Evolutionary conservation across 2,797 vertebrate genomes (phyloP).

Genomic region (Ceryle rudis): DNA sequence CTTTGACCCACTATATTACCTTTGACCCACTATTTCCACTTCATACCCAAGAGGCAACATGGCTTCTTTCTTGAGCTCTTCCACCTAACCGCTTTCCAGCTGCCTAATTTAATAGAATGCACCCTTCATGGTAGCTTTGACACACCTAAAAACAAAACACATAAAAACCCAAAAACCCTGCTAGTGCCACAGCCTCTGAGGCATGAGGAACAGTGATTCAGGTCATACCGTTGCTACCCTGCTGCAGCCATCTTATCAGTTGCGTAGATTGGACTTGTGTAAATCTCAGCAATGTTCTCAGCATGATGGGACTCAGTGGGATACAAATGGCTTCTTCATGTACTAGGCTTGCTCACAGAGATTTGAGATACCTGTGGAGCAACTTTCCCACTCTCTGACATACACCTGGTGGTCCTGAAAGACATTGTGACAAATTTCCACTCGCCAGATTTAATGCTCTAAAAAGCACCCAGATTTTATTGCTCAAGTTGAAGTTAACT

Average conservation of each 20-base stretch:
- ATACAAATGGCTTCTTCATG: conserved; percentile 92
- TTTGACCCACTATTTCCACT: conserved; percentile 81
- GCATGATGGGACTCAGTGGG: conserved; percentile 76
- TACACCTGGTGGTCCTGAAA: conserved; percentile 82
- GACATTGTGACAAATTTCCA: conserved; percentile 79
- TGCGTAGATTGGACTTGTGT: conserved; percentile 61
- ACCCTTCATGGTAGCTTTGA: conserved; percentile 52
- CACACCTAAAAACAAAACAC: conserved; percentile 39
- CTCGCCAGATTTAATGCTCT: conserved; percentile 87
- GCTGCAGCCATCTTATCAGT: conserved; percentile 41
- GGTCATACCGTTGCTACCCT: conserved; percentile 43
- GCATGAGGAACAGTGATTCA: conserved; percentile 19
- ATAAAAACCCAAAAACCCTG: not conserved
- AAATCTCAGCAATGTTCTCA: conserved; percentile 75
- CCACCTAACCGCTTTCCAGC: conserved; percentile 79
- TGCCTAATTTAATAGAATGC: conserved; percentile 70
- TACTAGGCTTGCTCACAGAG: conserved; percentile 79
- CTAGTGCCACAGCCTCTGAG: conserved; percentile 30
- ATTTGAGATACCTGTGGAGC: conserved; percentile 75
- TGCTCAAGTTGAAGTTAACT: conserved; percentile 88
- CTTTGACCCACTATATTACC: conserved; percentile 84
- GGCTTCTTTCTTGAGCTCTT: conserved; percentile 80
- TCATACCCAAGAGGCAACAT: conserved; percentile 76
- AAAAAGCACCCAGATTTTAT: conserved; percentile 84
- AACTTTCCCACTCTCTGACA: conserved; percentile 79